Base-by-base conservation (phyloP, 2,888 invertebrate genomes). In the Apotomis betuletana region DNA sequence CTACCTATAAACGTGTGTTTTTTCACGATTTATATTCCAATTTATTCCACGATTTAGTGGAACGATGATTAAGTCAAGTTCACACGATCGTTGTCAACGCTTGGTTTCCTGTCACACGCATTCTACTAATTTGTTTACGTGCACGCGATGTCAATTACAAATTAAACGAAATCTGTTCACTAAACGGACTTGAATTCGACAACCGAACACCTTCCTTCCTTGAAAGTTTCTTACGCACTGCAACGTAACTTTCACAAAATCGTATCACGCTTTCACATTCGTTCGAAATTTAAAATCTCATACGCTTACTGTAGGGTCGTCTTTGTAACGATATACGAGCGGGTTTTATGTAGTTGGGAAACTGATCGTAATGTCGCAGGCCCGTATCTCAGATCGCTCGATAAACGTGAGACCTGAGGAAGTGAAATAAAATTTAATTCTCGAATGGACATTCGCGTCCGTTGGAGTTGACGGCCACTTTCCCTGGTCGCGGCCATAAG, bases 321-420 rank as follows among this genome's bases (percentile, higher is more conserved):
- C 36, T 57, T n/a, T 57, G 8, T 13, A 65, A n/a, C 27, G 27
- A 46, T n/a, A 12, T 27, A 6, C 27, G 5, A 46, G 55, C 15
- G 46, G 36, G n/a, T 27, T 27, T 27, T 27, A 57, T 65, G 46
- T n/a, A 46, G 57, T 5, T 9, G 44, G 27, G 65, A 55, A 57
- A 46, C 27, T 27, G 65, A 46, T 46, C n/a, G 55, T 65, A 58
- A 71, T 67, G 71, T 72, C 71, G 15, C 62, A 13, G 61, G 71
- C 61, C 69, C 36, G 67, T 67, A 63, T 72, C 62, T 67, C 36
- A 51, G 65, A 55, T 65, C 74, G 72, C 75, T 75, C 77, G 81
- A 84, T 82, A 81, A 81, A 74, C 85, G 84, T 82, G 82, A 78
- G 80, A 81, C 74, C 74, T 77, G 73, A 79, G 84, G 83, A 83